Conservation (phyloP, 2,888 invertebrate genomes). For the Clitarchus hookeri region DNA sequence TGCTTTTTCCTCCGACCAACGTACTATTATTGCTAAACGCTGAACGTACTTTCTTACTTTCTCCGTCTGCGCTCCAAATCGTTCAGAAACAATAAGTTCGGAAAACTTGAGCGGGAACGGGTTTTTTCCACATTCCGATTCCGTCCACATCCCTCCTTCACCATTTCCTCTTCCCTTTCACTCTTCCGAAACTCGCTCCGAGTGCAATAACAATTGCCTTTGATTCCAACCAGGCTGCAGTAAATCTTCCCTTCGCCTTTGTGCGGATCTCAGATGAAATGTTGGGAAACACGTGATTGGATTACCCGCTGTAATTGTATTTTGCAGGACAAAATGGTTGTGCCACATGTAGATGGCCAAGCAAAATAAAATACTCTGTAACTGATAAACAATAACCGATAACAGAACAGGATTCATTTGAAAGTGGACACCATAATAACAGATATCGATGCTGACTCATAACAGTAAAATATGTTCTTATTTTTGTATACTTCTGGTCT, state of each 20-base stretch:
- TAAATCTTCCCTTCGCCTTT: conserved; percentile 8
- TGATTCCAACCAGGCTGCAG: conserved; percentile 1
- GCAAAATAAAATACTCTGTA: not conserved
- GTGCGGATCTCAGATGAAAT: not conserved
- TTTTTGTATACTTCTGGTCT: too few species aligned
- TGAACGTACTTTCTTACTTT: not conserved
- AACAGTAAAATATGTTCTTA: not conserved
- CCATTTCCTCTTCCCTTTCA: not conserved
- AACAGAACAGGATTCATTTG: not conserved
- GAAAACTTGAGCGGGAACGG: not conserved
- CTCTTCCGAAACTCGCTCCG: not conserved
- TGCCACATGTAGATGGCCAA: not conserved
- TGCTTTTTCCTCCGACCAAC: not conserved
- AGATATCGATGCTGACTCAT: not conserved
- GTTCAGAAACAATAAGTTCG: not conserved
- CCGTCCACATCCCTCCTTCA: not conserved
- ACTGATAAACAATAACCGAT: not conserved
- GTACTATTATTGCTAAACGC: not conserved
- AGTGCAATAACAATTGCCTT: conserved; percentile 14
- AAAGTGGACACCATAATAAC: not conserved
- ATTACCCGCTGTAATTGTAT: not conserved
- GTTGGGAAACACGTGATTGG: not conserved
- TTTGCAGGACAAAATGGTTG: not conserved
- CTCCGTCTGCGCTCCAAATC: not conserved
- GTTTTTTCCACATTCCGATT: conserved; percentile 14